Evolutionary conservation across 2,888 invertebrate species (phyloP).

Genomic region (Crepidodera aurea): DNA sequence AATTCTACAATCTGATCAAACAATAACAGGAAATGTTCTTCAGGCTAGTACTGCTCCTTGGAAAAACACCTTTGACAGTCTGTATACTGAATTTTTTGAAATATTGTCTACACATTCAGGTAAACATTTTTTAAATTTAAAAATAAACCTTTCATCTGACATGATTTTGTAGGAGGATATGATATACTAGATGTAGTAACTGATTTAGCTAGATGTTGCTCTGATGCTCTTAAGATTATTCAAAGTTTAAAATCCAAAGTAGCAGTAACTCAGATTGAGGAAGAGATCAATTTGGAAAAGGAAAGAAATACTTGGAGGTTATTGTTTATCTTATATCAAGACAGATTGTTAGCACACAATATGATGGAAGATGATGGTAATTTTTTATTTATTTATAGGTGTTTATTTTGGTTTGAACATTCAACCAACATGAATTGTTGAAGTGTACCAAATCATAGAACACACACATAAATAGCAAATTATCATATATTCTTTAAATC

Average conservation of each 20-base stretch:
- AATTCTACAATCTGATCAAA: conserved; percentile 44
- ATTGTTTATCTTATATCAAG: conserved; percentile 81
- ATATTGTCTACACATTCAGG: conserved; percentile 55
- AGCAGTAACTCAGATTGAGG: conserved; percentile 44
- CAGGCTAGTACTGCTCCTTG: conserved; percentile 53
- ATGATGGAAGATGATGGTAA: conserved; percentile 53
- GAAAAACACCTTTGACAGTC: conserved; percentile 54
- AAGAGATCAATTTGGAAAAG: conserved; percentile 71
- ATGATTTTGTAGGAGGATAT: conserved; percentile 47
- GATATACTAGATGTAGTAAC: conserved; percentile 56
- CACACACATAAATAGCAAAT: no score
- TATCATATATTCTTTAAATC: no score
- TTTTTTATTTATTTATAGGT: neutral
- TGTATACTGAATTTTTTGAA: conserved; percentile 60
- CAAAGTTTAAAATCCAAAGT: conserved; percentile 57
- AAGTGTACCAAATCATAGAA: no score
- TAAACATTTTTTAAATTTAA: no score
- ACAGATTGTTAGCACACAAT: conserved; percentile 67
- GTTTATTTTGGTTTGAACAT: neutral
- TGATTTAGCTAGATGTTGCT: conserved; percentile 58
- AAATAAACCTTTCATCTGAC: no score
- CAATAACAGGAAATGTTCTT: conserved; percentile 54
- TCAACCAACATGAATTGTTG: no score
- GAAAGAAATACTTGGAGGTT: conserved; percentile 92
- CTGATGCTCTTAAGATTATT: conserved; percentile 57